Evolutionary conservation across 2,797 vertebrate species (phyloP), one percentile per base, ranked within the genome.

Genomic region (Bradypodion ventrale): DNA sequence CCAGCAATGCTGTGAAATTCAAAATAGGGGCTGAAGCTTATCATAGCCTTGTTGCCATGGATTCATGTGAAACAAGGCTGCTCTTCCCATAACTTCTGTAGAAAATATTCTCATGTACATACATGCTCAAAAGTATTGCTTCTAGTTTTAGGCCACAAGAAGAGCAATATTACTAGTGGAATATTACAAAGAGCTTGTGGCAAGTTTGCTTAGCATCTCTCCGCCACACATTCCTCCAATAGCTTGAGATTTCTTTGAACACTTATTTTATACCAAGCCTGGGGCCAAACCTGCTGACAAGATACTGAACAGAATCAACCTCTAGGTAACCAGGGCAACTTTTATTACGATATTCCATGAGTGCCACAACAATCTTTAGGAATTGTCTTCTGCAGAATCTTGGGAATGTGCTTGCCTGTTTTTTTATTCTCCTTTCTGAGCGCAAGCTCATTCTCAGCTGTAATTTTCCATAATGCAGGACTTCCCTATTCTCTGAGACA

Each of bases 381-480:
- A 89, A 90, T 75, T 1, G 44, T 79, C 88, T 85, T 89, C 90
- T 85, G 84, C 85, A 90, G 89, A 75, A 0, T 0, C 92, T 93
- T 91, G 90, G 92, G 90, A 65, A 82, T 85, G 89, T 90, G 88
- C 91, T 93, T 92, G 91, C 93, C 90, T 87, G 89, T 90, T 85
- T 89, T 91, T 93, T 89, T 91, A 89, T 79, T n/a, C 85, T 89
- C 80, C 89, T 94, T 92, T 89, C 89, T 88, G 86, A 93, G 89
- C 93, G 89, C 89, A 89, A 91, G 87, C 93, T 93, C 87, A 91
- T 92, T 93, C 87, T 93, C 89, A 92, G 88, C 87, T 93, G 90
- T 94, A 94, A 94, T 94, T 94, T 94, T 94, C 90, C 92, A 93
- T 93, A 94, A 93, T 88, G 85, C 92, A 89, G 93, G 87, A 85